Percentiles rank a stretch among this genome's conserved stretches.
Evolutionary conservation across 2,888 invertebrate genomes (phyloP).

Genomic region (Adelognathus sp.): DNA sequence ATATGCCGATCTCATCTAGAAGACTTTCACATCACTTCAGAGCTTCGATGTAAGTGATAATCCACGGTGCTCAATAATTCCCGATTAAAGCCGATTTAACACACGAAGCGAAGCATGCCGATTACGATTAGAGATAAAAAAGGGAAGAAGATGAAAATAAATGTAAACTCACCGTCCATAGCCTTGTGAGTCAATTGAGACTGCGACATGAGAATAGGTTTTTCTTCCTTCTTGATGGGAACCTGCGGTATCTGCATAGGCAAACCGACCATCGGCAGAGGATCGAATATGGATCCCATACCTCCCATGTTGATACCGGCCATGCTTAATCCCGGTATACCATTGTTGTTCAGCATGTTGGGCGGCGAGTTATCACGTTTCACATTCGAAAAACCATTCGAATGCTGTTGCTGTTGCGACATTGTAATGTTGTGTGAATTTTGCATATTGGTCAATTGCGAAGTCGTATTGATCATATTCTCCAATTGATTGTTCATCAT

Average conservation of each 20-base stretch:
- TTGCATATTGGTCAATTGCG: conserved; percentile 71
- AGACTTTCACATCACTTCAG: not conserved
- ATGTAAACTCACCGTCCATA: conserved; percentile 77
- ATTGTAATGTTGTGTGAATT: conserved; percentile 75
- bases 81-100: conserved; percentile 47
- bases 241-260: conserved; percentile 81
- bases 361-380: conserved; percentile 81
- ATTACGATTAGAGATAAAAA: conserved; percentile 17
- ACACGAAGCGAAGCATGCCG: conserved; percentile 40
- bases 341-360: conserved; percentile 81
- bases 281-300: conserved; percentile 87
- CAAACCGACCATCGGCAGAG: conserved; percentile 81
- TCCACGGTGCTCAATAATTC: not conserved
- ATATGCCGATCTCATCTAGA: no score
- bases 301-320: conserved; percentile 81
- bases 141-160: not conserved
- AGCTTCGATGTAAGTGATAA: not conserved
- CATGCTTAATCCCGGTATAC: conserved; percentile 81
- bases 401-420: conserved; percentile 71
- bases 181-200: conserved; percentile 80
- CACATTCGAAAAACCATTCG: conserved; percentile 81
- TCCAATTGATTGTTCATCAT: conserved; percentile 78
- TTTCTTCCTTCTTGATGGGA: conserved; percentile 84
- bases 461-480: conserved; percentile 73
- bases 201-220: conserved; percentile 86